Evolutionary conservation across 2,797 vertebrate species (phyloP).

Genomic region (Cryptoblepharus egeriae): DNA sequence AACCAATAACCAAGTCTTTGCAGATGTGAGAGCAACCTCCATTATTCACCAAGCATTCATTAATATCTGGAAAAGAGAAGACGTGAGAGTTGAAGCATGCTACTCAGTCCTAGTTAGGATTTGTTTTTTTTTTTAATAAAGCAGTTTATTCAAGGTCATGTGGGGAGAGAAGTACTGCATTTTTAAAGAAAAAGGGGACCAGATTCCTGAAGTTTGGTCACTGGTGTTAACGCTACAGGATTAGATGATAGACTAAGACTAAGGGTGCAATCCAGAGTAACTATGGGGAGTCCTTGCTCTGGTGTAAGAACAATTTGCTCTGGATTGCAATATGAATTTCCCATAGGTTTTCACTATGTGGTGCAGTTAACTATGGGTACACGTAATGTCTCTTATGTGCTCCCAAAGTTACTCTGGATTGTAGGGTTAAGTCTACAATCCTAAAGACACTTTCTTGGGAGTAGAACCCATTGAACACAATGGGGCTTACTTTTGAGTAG

Average conservation of each 20-base stretch:
- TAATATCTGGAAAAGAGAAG: conserved; percentile 81
- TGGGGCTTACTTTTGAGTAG: too few relatives aligned
- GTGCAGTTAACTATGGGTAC: too few relatives aligned
- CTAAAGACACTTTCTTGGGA: too few relatives aligned
- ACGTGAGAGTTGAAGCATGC: neutral
- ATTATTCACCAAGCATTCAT: conserved; percentile 95
- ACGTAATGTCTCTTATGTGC: too few relatives aligned
- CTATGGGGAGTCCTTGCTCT: too few relatives aligned
- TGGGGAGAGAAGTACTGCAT: neutral
- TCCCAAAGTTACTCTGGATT: too few relatives aligned
- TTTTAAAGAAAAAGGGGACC: neutral
- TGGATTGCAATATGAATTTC: too few relatives aligned
- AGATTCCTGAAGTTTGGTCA: neutral
- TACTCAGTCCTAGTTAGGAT: neutral
- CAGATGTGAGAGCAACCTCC: conserved; percentile 97
- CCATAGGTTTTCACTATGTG: too few relatives aligned
- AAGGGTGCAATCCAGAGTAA: too few relatives aligned
- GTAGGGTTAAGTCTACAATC: too few relatives aligned
- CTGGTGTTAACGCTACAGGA: neutral
- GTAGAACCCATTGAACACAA: too few relatives aligned
- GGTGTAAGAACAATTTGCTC: too few relatives aligned
- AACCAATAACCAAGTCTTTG: conserved; percentile 90
- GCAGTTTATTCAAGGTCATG: neutral
- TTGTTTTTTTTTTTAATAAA: neutral
- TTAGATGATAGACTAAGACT: neutral